Percentiles rank a stretch among this genome's conserved stretches.
These are phyloP conservation scores for Pachyrhynchus sulphureomaculatus DNA, from an alignment of 1,140 invertebrate genomes.

Conservation along the genomic window DNA sequence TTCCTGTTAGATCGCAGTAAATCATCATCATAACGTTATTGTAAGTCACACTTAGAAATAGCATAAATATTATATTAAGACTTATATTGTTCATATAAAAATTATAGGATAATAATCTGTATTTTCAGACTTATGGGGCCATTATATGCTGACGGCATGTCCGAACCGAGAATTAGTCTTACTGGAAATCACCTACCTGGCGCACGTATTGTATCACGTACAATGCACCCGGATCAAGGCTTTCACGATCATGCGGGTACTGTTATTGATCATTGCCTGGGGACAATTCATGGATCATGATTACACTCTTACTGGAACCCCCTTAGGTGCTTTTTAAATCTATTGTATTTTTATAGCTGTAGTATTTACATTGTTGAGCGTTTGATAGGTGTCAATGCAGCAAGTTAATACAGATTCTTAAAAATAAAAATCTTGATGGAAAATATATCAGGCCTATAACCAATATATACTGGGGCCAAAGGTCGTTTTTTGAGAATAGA, in stretches of 20 bases:
- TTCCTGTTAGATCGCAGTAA: no score
- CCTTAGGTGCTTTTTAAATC: slow-evolving; percentile 64
- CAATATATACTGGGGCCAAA: no score
- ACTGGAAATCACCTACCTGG: slow-evolving; percentile 75
- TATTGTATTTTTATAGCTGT: not conserved
- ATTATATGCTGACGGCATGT: slow-evolving; percentile 78
- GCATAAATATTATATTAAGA: no score
- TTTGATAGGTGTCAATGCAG: no score
- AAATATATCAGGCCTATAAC: no score
- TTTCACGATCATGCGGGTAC: slow-evolving; percentile 93
- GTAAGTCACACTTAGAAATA: no score
- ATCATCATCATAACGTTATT: no score
- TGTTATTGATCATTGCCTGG: slow-evolving; percentile 88
- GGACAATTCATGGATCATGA: slow-evolving; percentile 95
- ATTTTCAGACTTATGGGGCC: slow-evolving; percentile 69
- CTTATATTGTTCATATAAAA: no score
- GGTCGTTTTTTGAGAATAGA: no score
- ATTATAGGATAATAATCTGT: no score
- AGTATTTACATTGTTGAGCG: not conserved
- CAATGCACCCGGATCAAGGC: slow-evolving; percentile 88
- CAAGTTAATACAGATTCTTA: no score
- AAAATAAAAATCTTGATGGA: no score
- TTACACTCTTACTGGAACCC: slow-evolving; percentile 84
- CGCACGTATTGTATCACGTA: slow-evolving; percentile 80
- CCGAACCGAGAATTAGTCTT: slow-evolving; percentile 73